Conservation (phyloP, 2,888 invertebrate species). For the Acanthosoma haemorrhoidale region DNA sequence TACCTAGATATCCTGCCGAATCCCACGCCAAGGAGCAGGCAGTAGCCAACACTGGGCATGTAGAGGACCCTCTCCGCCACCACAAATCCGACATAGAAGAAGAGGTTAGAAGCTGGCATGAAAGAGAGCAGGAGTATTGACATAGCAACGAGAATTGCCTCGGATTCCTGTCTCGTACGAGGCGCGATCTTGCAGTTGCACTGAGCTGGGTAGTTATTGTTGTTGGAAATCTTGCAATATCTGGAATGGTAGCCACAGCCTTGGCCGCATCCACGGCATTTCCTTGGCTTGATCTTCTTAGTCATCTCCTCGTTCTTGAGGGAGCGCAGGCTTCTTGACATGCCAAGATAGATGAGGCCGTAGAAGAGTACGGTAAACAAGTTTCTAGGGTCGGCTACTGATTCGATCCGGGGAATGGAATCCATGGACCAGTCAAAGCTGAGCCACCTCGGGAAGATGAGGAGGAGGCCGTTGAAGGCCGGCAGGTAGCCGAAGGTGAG, state of each 20-base stretch:
- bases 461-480: slow-evolving; percentile 79
- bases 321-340: slow-evolving; percentile 33
- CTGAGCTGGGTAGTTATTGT: slow-evolving; percentile 35
- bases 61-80: slow-evolving; percentile 94
- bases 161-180: slow-evolving; percentile 40
- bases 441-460: slow-evolving; percentile 78
- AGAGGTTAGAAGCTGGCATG: slow-evolving; percentile 89
- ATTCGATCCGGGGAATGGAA: slow-evolving; percentile 79
- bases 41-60: slow-evolving; percentile 92
- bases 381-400: slow-evolving; percentile 73
- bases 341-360: slow-evolving; percentile 43
- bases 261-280: slow-evolving; percentile 34
- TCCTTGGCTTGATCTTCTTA: slow-evolving; percentile 18
- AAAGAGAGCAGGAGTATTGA: slow-evolving; percentile 83
- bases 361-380: slow-evolving; percentile 72
- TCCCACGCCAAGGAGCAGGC: slow-evolving; percentile 77
- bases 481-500: slow-evolving; percentile 90
- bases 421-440: slow-evolving; percentile 99
- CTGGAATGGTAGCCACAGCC: slow-evolving; percentile 32
- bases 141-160: slow-evolving; percentile 58
- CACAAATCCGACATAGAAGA: slow-evolving; percentile 97
- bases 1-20: slow-evolving; percentile 47
- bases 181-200: slow-evolving; percentile 36
- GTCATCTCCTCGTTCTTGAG: slow-evolving; percentile 21
- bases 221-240: slow-evolving; percentile 30